These are phyloP conservation scores for Leptodactylus fallax DNA, from an alignment of 2,797 vertebrate species.

Conservation along the genomic window DNA sequence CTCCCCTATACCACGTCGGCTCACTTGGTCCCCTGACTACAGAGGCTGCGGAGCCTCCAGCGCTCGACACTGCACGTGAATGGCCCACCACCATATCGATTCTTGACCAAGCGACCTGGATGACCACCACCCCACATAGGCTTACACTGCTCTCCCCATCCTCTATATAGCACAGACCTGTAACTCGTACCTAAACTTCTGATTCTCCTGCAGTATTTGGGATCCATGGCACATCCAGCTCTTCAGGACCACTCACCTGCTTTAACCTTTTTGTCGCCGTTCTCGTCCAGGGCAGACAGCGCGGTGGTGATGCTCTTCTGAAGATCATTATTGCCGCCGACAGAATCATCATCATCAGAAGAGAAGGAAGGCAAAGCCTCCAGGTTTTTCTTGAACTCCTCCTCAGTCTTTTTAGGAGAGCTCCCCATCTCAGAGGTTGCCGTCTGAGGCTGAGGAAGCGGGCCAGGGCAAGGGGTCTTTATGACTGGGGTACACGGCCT, in stretches of 20 bases:
- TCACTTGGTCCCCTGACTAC: too few relatives aligned
- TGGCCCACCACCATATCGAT: too few relatives aligned
- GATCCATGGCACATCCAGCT: not conserved
- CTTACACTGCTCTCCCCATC: too few relatives aligned
- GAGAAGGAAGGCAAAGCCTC: conserved; percentile 93
- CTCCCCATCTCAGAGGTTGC: conserved; percentile 76
- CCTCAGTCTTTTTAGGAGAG: conserved; percentile 84
- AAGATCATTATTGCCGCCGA: conserved; percentile 88
- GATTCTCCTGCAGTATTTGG: too few relatives aligned
- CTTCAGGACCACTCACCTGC: conserved; percentile 78
- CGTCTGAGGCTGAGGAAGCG: conserved; percentile 74
- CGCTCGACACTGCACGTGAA: too few relatives aligned
- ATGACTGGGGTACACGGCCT: conserved; percentile 81
- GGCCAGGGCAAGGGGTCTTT: conserved; percentile 76
- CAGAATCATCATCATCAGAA: conserved; percentile 95
- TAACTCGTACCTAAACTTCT: too few relatives aligned
- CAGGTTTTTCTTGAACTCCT: conserved; percentile 90
- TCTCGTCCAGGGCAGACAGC: conserved; percentile 86
- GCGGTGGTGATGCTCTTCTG: conserved; percentile 91
- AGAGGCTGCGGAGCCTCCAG: too few relatives aligned
- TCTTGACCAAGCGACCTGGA: too few relatives aligned
- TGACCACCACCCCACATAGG: too few relatives aligned
- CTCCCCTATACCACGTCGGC: too few relatives aligned
- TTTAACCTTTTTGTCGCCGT: conserved; percentile 85
- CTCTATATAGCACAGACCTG: too few relatives aligned